phyloP scores from a whole-genome alignment of 2,888 invertebrate species.

The Nowickia ferox region DNA sequence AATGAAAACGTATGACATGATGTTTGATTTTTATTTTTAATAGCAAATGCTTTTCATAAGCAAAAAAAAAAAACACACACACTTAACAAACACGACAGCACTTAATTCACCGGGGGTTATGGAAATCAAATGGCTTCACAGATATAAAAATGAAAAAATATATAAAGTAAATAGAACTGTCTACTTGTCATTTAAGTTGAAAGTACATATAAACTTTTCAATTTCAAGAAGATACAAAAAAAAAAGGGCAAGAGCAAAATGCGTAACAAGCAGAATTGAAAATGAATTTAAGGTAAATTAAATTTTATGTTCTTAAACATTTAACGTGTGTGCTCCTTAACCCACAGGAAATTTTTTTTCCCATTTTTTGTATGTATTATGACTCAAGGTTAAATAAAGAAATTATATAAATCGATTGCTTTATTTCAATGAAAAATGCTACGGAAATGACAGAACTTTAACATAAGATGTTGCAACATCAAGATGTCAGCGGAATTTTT shows the following conservation, averaged over 20 bases:
- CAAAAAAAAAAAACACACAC: background rate
- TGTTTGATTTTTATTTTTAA: conserved; percentile 3
- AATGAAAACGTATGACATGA: conserved; percentile 8
- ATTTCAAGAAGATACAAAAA: background rate
- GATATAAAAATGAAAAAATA: background rate
- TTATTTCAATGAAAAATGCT: too few species aligned
- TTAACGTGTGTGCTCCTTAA: background rate
- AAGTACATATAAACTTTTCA: background rate
- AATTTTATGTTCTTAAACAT: conserved; percentile 28
- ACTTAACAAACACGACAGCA: conserved; percentile 1
- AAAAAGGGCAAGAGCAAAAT: background rate
- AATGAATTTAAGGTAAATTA: conserved; percentile 12
- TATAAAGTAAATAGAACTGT: background rate
- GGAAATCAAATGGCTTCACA: conserved; percentile 8
- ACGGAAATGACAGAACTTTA: too few species aligned
- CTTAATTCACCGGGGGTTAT: background rate
- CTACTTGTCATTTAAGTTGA: background rate
- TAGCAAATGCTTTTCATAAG: background rate
- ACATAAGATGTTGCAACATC: too few species aligned
- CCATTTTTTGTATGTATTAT: too few species aligned
- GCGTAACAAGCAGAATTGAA: background rate
- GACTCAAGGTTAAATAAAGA: too few species aligned
- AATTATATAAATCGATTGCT: too few species aligned
- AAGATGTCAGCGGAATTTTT: too few species aligned
- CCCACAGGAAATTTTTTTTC: too few species aligned